Conservation (phyloP, 2,113 vertebrate genomes). For the Todiramphus saurophagus region DNA sequence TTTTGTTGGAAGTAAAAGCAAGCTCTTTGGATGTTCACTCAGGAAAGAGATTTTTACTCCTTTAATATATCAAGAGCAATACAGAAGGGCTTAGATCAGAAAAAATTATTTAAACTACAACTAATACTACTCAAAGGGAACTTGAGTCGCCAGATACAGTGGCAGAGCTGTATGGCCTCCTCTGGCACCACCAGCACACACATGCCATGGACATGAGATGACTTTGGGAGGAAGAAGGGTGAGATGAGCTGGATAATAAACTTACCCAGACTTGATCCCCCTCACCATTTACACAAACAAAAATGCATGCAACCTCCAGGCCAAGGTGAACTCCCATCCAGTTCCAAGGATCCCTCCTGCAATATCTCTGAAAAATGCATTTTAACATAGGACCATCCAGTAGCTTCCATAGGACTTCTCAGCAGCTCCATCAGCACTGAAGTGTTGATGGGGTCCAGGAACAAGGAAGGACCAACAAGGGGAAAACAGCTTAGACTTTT, state of each 20-base stretch:
- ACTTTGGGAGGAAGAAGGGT: background rate
- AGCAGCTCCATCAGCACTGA: background rate
- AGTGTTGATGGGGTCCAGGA: background rate
- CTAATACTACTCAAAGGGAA: background rate
- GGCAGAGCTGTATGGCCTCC: background rate
- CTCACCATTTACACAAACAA: background rate
- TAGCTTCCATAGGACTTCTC: too few species aligned
- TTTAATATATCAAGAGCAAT: background rate
- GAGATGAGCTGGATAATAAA: background rate
- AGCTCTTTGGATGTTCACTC: background rate
- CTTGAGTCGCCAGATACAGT: background rate
- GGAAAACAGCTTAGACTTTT: background rate
- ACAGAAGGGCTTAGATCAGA: background rate
- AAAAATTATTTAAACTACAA: background rate
- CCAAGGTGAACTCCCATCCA: background rate
- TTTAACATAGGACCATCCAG: background rate
- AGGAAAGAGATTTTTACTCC: background rate
- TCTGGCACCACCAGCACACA: rapidly evolving
- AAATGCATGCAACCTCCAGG: background rate
- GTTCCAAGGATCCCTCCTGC: background rate
- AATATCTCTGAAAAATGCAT: background rate
- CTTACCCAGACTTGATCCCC: background rate
- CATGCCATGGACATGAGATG: rapidly evolving
- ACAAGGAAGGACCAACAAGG: background rate
- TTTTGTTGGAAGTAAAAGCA: background rate